Base-by-base conservation (phyloP, 1,140 invertebrate species). In the Centruroides sculpturatus region DNA sequence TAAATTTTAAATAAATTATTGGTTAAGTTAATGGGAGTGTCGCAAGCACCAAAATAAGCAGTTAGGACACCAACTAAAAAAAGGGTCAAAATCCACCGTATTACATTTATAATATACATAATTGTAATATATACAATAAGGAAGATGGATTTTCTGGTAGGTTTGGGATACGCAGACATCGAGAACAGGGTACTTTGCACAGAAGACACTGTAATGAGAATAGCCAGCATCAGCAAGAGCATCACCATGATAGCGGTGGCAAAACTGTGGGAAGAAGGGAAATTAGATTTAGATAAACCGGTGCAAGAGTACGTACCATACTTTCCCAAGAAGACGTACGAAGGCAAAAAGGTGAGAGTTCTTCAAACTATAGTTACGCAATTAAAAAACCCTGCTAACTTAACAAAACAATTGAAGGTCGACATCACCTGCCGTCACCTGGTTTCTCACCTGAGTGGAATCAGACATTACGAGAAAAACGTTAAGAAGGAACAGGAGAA, bases 191-290 rank as follows among this genome's bases (percentile, higher is more conserved):
- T 78, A 6, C 68, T 66, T 11, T 81, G 79, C 67, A 69, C 67
- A 35, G 61, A 72, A n/a, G 67, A 78, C 11, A 78, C 78, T 5
- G 76, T 83, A 0, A 78, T 84, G 73, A 70, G 83, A 59, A 83
- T 84, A 62, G 82, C 82, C 47, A 82, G 80, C 65, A 83, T 84
- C 57, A 81, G 79, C 65, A 83, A 83, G 67, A 67, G 78, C 52
- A 76, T 84, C 49, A 81, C 82, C 12, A 78, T 80, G 70, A 71
- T 75, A 13, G 71, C 74, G 35, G 73, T 81, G 58, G 83, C 76
- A 34, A 77, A 76, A 68, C 66, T 82, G 5, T 71, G 75, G 69
- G 79, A 84, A 66, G 70, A 75, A 56, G 78, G 77, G 4, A 75
- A 76, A 64, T 66, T 84, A 48, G 78, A 83, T 68, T 68, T 84